Base-by-base conservation (phyloP, 2,113 vertebrate genomes). In the Probosciger aterrimus region DNA sequence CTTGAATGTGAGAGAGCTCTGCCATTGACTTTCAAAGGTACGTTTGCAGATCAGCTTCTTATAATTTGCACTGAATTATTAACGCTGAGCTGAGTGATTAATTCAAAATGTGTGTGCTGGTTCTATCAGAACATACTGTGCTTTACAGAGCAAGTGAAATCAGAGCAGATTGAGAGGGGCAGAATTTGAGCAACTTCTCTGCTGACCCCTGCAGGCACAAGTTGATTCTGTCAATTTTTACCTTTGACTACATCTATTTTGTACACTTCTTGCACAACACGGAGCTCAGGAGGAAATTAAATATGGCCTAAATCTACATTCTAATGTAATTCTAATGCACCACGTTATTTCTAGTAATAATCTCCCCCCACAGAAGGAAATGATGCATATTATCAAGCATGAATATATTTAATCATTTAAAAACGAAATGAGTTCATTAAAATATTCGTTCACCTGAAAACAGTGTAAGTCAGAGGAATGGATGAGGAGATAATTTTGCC, bases 51-150 rank as follows among this genome's bases (percentile, higher is more conserved):
- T 82, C 62, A 82, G 47, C 78, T 79, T 65, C 23, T 82, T 95
- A 79, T 87, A 65, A 92, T 95, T 94, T 69, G 69, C n/a, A 9
- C 73, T 95, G 86, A 91, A 94, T 91, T 95, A 94, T 95, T 96
- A 73, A 97, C 3, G 9, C 74, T 31, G 86, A 68, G 55, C 46
- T 44, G 79, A 59, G 53, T 83, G 94, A 88, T 90, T 69, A 92
- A 92, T 95, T 93, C 77, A 68, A 75, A 35, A 73, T 7, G 70
- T 46, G 64, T 90, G 70, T 37, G 63, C 86, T 65, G 88, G 46
- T 91, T 75, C 84, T 52, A 18, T 39, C 78, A n/a, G 50, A 71
- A 69, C 39, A 14, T 15, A 47, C 81, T 91, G 92, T 7, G 74
- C 70, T 92, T 73, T 59, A 5, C 64, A 60, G 88, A 88, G 79